phyloP scores from a whole-genome alignment of 2,113 vertebrate genomes.

The Neopipo cinnamomea region DNA sequence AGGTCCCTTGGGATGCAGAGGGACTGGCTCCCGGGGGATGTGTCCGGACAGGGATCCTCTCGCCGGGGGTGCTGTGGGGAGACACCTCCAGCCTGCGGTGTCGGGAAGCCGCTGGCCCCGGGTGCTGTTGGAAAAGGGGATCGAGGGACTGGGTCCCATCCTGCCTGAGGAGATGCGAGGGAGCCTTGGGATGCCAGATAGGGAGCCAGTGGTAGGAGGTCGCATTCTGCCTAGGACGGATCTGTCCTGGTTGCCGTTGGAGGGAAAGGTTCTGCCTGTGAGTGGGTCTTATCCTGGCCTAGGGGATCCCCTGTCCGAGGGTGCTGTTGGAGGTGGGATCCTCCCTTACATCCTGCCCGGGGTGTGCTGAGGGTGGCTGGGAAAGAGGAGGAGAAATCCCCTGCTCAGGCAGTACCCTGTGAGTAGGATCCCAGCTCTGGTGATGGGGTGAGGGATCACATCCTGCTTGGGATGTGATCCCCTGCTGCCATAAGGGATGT shows the following conservation, averaged over 20 bases:
- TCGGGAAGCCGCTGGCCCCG: neutral
- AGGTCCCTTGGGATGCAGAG: neutral
- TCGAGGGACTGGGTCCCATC: no score
- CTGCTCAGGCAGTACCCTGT: neutral
- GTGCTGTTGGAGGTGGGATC: neutral
- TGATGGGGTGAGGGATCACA: neutral
- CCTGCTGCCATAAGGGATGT: neutral
- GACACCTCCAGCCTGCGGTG: neutral
- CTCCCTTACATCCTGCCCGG: neutral
- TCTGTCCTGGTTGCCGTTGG: neutral
- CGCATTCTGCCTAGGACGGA: neutral
- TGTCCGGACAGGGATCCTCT: neutral
- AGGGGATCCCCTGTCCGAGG: neutral
- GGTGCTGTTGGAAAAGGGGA: neutral
- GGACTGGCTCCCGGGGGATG: fast-evolving
- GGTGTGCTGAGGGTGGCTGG: neutral
- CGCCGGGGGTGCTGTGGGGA: neutral
- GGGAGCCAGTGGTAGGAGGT: neutral
- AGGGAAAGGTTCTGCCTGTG: no score
- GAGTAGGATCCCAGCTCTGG: neutral
- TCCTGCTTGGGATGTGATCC: neutral
- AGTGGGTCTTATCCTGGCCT: neutral
- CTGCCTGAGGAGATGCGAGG: neutral
- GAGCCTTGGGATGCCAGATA: neutral
- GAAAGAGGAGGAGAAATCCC: neutral